Percentiles rank a stretch among this genome's conserved stretches.
phyloP scores from a whole-genome alignment of 2,113 vertebrate genomes.

The Puffinus mauretanicus region DNA sequence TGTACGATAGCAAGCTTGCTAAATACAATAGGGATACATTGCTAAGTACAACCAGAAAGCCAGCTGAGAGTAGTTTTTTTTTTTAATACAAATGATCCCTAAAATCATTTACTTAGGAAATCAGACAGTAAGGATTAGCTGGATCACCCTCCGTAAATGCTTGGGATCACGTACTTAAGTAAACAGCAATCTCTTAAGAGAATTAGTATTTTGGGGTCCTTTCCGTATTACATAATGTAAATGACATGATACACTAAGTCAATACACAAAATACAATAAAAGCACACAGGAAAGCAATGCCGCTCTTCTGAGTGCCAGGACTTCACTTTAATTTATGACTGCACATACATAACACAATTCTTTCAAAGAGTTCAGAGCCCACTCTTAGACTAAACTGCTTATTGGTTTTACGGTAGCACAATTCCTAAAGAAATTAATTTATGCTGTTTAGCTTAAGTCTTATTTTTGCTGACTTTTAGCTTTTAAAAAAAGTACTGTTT shows the following conservation, averaged over 20 bases:
- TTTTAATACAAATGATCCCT: neutral
- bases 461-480: neutral
- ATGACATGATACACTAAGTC: neutral
- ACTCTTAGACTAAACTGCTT: neutral
- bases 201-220: constrained; percentile 40
- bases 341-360: fast-evolving
- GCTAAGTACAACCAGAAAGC: neutral
- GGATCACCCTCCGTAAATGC: constrained; percentile 9
- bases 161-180: constrained; percentile 33
- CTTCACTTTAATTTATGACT: neutral
- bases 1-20: neutral
- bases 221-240: constrained; percentile 26
- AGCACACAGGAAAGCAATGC: neutral
- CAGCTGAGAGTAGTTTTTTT: neutral
- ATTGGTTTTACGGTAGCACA: neutral
- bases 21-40: neutral
- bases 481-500: neutral
- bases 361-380: neutral
- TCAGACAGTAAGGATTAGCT: constrained; percentile 15
- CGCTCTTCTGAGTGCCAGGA: neutral
- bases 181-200: constrained; percentile 20
- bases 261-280: neutral
- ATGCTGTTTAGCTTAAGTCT: neutral
- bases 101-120: neutral
- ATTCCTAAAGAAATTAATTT: constrained; percentile 3